Percentiles rank a stretch among this genome's conserved stretches.
Conservation (phyloP, 2,797 vertebrate genomes). For the Geotria australis region DNA sequence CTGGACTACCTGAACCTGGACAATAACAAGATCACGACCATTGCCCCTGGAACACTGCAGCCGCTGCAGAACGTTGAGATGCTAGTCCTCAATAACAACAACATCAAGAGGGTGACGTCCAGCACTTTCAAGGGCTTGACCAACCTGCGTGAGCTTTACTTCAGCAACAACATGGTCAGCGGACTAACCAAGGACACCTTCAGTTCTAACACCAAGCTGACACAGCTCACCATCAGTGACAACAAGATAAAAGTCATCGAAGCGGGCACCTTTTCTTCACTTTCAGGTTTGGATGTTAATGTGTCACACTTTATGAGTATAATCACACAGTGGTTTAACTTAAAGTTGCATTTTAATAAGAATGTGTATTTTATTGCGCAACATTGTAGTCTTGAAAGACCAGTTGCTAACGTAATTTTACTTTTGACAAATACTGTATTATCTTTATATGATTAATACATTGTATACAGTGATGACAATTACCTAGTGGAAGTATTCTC, state of each 20-base stretch:
- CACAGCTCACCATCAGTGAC: conserved; percentile 19
- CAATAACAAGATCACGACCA: conserved; percentile 17
- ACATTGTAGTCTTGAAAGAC: too few species aligned
- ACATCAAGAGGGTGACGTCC: conserved; percentile 9
- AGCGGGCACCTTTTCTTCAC: conserved; percentile 12
- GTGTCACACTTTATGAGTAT: too few species aligned
- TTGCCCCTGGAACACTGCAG: conserved; percentile 11
- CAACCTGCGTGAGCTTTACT: conserved; percentile 23
- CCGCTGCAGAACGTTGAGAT: conserved; percentile 17
- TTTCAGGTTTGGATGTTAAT: conserved; percentile 11
- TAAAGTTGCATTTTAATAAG: too few species aligned
- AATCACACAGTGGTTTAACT: too few species aligned
- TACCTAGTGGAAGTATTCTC: too few species aligned
- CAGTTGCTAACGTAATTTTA: too few species aligned
- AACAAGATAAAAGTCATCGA: conserved; percentile 20
- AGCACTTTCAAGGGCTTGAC: conserved; percentile 12
- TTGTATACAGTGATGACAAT: too few species aligned
- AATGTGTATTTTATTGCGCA: too few species aligned
- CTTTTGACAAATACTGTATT: too few species aligned
- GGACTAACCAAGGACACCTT: conserved; percentile 14
- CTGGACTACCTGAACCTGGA: conserved; percentile 27
- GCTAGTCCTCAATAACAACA: conserved; percentile 26
- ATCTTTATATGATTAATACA: too few species aligned
- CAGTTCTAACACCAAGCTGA: conserved; percentile 13
- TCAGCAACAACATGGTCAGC: conserved; percentile 20